Percentiles rank a stretch among this genome's conserved stretches.
Evolutionary conservation across 2,113 vertebrate genomes (phyloP).

Genomic region (Prunella fulvescens): DNA sequence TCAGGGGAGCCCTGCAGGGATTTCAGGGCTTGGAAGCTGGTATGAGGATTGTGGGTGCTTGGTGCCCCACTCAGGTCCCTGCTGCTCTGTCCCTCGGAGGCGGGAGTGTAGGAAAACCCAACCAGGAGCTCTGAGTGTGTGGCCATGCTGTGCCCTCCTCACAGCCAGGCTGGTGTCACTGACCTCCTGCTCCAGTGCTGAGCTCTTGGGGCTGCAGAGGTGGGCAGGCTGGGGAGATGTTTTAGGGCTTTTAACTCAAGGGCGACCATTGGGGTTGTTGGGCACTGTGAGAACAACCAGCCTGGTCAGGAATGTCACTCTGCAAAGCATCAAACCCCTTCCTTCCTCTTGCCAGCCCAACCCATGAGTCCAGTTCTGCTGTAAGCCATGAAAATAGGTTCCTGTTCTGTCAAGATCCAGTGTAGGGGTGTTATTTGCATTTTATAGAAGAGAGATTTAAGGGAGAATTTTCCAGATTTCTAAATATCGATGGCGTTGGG

Average conservation of each 20-base stretch:
- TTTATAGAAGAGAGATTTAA: neutral
- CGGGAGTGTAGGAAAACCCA: neutral
- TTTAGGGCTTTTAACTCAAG: neutral
- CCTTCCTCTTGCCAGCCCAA: neutral
- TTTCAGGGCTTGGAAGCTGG: neutral
- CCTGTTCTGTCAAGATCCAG: neutral
- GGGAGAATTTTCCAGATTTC: neutral
- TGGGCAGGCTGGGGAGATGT: neutral
- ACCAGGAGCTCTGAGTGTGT: fast-evolving
- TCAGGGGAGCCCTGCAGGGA: neutral
- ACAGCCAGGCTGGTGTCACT: neutral
- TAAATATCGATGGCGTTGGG: fast-evolving
- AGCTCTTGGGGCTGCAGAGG: neutral
- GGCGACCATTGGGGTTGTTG: neutral
- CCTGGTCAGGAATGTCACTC: neutral
- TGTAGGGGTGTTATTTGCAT: neutral
- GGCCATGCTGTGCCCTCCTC: neutral
- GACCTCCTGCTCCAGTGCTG: neutral
- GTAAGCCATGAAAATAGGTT: neutral
- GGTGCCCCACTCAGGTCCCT: neutral
- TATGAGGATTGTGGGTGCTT: fast-evolving
- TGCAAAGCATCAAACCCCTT: neutral
- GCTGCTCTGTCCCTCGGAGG: fast-evolving
- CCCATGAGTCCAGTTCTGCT: neutral
- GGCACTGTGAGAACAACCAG: neutral